Percentiles rank a stretch among this genome's conserved stretches.
Evolutionary conservation across 2,797 vertebrate genomes (phyloP).

Genomic region (Gallinago solitaria): DNA sequence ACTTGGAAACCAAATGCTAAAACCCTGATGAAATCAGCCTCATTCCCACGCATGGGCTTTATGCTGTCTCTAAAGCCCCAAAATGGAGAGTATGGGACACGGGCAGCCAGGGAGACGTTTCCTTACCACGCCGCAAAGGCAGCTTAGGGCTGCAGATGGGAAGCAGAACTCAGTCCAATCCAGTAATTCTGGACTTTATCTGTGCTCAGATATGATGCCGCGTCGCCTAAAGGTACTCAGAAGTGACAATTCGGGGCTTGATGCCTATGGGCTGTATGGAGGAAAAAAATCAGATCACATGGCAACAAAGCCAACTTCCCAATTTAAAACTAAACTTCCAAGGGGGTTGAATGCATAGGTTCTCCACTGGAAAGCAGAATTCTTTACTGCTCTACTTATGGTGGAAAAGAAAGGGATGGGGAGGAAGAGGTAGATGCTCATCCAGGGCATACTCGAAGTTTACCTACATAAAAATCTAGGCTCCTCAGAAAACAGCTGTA

Average conservation of each 20-base stretch:
- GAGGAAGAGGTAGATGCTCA: neutral
- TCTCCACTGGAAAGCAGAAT: neutral
- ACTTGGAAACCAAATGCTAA: neutral
- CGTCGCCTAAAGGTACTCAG: neutral
- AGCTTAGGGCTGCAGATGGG: neutral
- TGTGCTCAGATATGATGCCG: neutral
- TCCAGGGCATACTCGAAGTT: rapidly evolving
- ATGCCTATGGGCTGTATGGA: neutral
- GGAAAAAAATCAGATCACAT: neutral
- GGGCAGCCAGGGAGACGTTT: neutral
- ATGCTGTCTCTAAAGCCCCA: neutral
- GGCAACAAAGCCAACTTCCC: neutral
- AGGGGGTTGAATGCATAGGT: neutral
- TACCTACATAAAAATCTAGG: neutral
- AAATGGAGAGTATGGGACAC: rapidly evolving
- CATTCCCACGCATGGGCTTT: rapidly evolving
- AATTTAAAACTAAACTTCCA: neutral
- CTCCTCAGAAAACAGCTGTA: neutral
- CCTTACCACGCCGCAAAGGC: neutral
- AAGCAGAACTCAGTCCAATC: neutral
- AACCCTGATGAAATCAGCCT: neutral
- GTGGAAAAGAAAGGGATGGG: neutral
- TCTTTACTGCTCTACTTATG: neutral
- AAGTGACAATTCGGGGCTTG: neutral
- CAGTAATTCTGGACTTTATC: neutral